Base-by-base conservation (phyloP, 2,888 invertebrate species). In the Leptopilina myrica region DNA sequence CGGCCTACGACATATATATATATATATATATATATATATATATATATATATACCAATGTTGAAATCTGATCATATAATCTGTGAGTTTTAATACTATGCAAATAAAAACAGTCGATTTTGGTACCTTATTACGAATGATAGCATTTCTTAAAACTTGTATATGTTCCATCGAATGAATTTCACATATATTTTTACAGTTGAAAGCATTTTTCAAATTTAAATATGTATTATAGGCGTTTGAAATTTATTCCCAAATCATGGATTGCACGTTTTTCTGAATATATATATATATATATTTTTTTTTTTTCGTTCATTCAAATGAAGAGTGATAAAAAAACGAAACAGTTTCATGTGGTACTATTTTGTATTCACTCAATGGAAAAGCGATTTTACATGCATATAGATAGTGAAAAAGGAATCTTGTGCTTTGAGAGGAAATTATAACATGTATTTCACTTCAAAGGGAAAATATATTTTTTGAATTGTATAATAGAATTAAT, bases 141-240 rank as follows among this genome's bases (percentile, higher is more conserved):
- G 67, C 49, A 49, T 67, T 67, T 67, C 67, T 67, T 67, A 67
- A 20, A 49, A 12, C 67, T 67, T 15, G 67, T 46, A 12, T 49
- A 43, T 67, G 20, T 59, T 15, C 11, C 49, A n/a, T 67, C 15
- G 67, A 46, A 49, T 49, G 46, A 46, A 20, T 11, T 67, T 5
- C 12, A 49, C 6, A 49, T 49, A 67, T 67, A 66, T 15, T 43
- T 11, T 67, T 67, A 12, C 67, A 9, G 26, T 64, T 11, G 64
- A 26, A 33, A 12, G 33, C 67, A 46, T 20, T 12, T 67, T 12
- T 11, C 67, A 20, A 67, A 67, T 20, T 67, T 49, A 46, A n/a
- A 20, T 49, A 46, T 43, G 3, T 2, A 33, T 33, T 33, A 33
- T 33, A 20, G 15, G 46, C 20, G 20, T 59, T 49, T 15, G 49